Base-by-base conservation (phyloP, 2,888 invertebrate species). In the Tanypteryx hageni region DNA sequence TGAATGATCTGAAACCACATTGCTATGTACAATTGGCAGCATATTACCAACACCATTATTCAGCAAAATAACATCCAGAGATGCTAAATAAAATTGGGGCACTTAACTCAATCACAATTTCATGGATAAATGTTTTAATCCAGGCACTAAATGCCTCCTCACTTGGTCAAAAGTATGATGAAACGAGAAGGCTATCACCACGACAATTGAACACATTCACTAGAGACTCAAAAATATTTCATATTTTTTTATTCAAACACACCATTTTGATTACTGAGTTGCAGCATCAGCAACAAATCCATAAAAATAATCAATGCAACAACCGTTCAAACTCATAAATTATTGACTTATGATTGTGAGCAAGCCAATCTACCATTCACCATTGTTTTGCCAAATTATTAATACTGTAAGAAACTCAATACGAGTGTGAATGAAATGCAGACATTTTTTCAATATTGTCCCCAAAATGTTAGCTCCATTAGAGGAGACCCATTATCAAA, bases 341-440 rank as follows among this genome's bases (percentile, higher is more conserved):
- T 0, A 76, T 44, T 64, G 59, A 89, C 61, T 86, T 86, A 89
- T 89, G 61, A 89, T 89, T 89, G 89, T 89, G 89, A 89, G 64
- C 61, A 89, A 89, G 89, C 44, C 31, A 56, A 16, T 61, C 18
- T 13, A 44, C 10, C 57, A 83, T 83, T 18, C n/a, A 83, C 18
- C 44, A 44, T 44, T n/a, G 27, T 22, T 76, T 76, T n/a, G 76
- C 44, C 44, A 44, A 44, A 44, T 44, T 44, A 44, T 44, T 44
- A 44, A 44, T 44, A 44, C 44, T 44, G 44, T 44, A 56, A 31
- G 83, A n/a, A 13, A 83, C n/a, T 83, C 44, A n/a, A n/a, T 13
- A 83, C 11, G 9, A 57, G 9, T n/a, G n/a, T 8, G 16, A 56
- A 83, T 56, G 18, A 83, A 83, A 83, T 83, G 0, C 64, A 64